Conservation (phyloP, 2,113 vertebrate genomes). For the Lasiurus borealis region DNA sequence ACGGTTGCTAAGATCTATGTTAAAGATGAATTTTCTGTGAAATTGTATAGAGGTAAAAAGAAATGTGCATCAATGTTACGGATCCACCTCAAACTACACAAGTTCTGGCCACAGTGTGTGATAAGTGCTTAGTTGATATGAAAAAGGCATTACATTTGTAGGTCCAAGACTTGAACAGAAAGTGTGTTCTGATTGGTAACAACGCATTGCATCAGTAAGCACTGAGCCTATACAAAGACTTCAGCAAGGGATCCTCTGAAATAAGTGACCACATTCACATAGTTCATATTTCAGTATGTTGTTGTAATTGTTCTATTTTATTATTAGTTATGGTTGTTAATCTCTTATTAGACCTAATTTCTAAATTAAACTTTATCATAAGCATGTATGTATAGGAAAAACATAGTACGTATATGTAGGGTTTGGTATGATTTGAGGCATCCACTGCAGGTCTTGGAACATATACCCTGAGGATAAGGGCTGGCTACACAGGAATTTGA, state of each 20-base stretch:
- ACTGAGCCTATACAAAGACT: no score
- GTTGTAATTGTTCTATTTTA: not conserved
- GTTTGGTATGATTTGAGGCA: not conserved
- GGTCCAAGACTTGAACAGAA: no score
- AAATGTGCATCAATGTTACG: not conserved
- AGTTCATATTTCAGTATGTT: not conserved
- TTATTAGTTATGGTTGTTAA: not conserved
- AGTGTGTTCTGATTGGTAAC: not conserved
- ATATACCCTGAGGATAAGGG: not conserved
- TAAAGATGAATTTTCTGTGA: not conserved
- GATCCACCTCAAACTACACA: no score
- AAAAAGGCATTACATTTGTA: not conserved
- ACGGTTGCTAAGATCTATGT: not conserved
- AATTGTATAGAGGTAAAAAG: not conserved
- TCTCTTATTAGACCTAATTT: not conserved
- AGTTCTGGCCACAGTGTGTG: not conserved
- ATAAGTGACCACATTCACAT: not conserved
- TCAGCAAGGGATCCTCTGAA: not conserved
- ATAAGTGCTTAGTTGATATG: no score
- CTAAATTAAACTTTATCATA: not conserved
- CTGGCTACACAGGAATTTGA: not conserved
- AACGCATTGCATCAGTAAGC: not conserved
- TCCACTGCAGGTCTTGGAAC: not conserved
- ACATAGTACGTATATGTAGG: not conserved
- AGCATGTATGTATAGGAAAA: no score